These are phyloP conservation scores for Lingula anatina DNA, from an alignment of 2,888 invertebrate species.

Conservation along the genomic window DNA sequence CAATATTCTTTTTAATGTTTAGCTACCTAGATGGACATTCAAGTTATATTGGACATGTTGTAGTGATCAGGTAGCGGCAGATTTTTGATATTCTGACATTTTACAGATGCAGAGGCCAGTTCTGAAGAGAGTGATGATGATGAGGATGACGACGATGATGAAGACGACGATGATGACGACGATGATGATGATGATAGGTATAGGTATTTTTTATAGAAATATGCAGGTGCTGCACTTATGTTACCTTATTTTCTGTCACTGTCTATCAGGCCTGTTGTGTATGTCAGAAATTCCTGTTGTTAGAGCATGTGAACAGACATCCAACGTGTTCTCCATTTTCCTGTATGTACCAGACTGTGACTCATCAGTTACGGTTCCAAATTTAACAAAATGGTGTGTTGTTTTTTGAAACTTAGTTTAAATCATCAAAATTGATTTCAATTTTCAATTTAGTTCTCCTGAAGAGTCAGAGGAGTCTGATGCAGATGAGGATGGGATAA, in stretches of 20 bases:
- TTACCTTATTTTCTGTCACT: no score
- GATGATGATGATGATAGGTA: slow-evolving; percentile 14
- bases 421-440: slow-evolving; percentile 3
- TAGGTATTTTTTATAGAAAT: slow-evolving; percentile 16
- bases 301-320: no score
- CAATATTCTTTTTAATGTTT: no score
- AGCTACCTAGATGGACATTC: no score
- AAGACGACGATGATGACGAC: slow-evolving; percentile 3
- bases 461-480: slow-evolving; percentile 13
- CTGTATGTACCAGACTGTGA: no score
- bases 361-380: no score
- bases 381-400: no score
- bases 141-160: slow-evolving; percentile 6
- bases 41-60: no score
- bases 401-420: no score
- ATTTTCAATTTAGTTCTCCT: slow-evolving; percentile 6
- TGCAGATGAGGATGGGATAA: slow-evolving; percentile 9
- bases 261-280: no score
- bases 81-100: background rate
- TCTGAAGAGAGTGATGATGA: slow-evolving; percentile 9
- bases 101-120: slow-evolving; percentile 12
- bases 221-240: slow-evolving; percentile 20
- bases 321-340: no score
- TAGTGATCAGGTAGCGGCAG: background rate
- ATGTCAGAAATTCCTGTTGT: no score